Conservation (phyloP, 1,140 invertebrate genomes). For the Paralvinella palmiformis region DNA sequence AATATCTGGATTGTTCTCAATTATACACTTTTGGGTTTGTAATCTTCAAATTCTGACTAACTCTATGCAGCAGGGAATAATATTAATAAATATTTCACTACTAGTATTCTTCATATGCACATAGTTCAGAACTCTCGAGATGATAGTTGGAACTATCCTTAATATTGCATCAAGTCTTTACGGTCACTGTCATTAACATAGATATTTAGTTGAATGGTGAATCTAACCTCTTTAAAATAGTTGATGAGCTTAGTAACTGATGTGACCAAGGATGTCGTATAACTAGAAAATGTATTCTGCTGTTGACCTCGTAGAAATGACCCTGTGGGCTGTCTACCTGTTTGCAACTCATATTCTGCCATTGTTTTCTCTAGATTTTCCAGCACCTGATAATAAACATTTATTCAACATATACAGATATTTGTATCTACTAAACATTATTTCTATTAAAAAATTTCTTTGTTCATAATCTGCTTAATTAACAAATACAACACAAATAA, state of each 20-base stretch:
- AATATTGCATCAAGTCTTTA: too few relatives aligned
- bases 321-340: constrained; percentile 29
- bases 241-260: constrained; percentile 36
- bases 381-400: constrained; percentile 34
- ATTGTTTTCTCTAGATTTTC: constrained; percentile 36
- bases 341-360: constrained; percentile 35
- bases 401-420: too few relatives aligned
- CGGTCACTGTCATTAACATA: neutral
- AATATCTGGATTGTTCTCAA: too few relatives aligned
- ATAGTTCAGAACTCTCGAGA: too few relatives aligned
- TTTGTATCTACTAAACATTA: too few relatives aligned
- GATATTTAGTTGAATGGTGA: neutral
- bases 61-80: neutral
- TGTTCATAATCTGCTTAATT: too few relatives aligned
- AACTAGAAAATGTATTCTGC: constrained; percentile 39
- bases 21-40: too few relatives aligned
- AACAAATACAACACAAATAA: too few relatives aligned
- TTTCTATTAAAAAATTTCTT: too few relatives aligned
- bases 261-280: constrained; percentile 39
- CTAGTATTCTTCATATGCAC: neutral
- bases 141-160: too few relatives aligned
- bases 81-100: neutral
- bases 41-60: neutral
- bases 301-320: constrained; percentile 28
- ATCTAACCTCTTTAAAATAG: constrained; percentile 40